phyloP scores from a whole-genome alignment of 1,140 invertebrate genomes.

The Cydia fagiglandana region DNA sequence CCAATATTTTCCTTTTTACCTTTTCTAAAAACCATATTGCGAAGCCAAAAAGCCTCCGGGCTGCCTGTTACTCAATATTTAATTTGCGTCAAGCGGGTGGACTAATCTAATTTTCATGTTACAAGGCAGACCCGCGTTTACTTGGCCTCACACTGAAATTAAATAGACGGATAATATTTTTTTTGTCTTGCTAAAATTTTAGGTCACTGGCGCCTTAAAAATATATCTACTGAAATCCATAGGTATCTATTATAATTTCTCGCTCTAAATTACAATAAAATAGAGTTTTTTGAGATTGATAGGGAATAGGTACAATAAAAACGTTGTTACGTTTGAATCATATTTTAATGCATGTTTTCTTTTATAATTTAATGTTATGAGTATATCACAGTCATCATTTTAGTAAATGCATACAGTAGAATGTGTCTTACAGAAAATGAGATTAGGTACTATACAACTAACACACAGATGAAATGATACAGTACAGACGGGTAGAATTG shows the following conservation, averaged over 20 bases:
- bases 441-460: not conserved
- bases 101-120: slow-evolving; percentile 28
- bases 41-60: not conserved
- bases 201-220: not conserved
- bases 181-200: not conserved
- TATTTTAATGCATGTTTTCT: slow-evolving; percentile 66
- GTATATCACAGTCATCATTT: slow-evolving; percentile 78
- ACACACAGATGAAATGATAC: slow-evolving; percentile 18
- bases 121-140: slow-evolving; percentile 22
- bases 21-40: slow-evolving; percentile 9
- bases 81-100: slow-evolving; percentile 16
- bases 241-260: too few relatives aligned
- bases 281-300: too few relatives aligned
- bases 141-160: slow-evolving; percentile 1
- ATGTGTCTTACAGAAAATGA: slow-evolving; percentile 15
- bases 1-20: not conserved
- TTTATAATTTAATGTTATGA: slow-evolving; percentile 69
- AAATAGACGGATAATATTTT: slow-evolving; percentile 16
- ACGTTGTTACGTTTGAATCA: slow-evolving; percentile 50
- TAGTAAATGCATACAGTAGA: slow-evolving; percentile 35
- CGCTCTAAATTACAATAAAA: too few relatives aligned
- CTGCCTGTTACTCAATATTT: slow-evolving; percentile 25
- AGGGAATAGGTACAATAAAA: slow-evolving; percentile 37
- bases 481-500: not conserved
- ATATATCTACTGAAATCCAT: too few relatives aligned